phyloP scores from a whole-genome alignment of 2,888 invertebrate species.

The Ecdyonurus torrentis region DNA sequence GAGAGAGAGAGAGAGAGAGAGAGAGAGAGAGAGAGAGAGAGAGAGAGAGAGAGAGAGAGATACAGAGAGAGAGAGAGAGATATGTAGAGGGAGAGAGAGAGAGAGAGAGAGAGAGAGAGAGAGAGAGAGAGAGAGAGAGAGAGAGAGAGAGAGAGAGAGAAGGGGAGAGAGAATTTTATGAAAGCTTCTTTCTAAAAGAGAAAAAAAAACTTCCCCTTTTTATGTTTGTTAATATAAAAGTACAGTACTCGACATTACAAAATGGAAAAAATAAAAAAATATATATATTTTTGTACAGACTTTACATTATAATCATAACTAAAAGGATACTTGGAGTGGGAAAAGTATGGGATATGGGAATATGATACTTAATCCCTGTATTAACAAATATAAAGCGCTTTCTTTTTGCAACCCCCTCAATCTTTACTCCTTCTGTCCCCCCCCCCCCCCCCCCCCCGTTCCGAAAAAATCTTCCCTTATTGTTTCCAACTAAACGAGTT shows the following conservation, averaged over 20 bases:
- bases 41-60: not conserved
- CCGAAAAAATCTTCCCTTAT: too few relatives aligned
- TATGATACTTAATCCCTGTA: conserved; percentile 11
- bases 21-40: not conserved
- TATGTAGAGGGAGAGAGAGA: not conserved
- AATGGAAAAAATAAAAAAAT: not conserved
- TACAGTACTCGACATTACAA: not conserved
- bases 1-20: not conserved
- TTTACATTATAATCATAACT: conserved; percentile 18
- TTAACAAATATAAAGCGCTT: conserved; percentile 9
- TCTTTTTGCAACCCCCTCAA: not conserved
- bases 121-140: not conserved
- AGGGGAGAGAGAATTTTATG: not conserved
- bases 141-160: not conserved
- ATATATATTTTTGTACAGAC: not conserved
- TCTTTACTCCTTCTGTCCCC: conserved; percentile 6
- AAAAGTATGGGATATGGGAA: not conserved
- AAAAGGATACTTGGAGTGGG: conserved; percentile 13
- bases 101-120: not conserved
- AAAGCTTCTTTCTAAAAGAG: conserved; percentile 1
- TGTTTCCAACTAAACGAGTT: not conserved
- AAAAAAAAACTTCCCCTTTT: not conserved
- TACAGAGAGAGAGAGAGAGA: not conserved
- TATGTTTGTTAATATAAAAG: not conserved
- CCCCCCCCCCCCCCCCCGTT: conserved; percentile 5